These are phyloP conservation scores for Equus przewalskii DNA, from an alignment of 2,113 vertebrate genomes.

Conservation along the genomic window DNA sequence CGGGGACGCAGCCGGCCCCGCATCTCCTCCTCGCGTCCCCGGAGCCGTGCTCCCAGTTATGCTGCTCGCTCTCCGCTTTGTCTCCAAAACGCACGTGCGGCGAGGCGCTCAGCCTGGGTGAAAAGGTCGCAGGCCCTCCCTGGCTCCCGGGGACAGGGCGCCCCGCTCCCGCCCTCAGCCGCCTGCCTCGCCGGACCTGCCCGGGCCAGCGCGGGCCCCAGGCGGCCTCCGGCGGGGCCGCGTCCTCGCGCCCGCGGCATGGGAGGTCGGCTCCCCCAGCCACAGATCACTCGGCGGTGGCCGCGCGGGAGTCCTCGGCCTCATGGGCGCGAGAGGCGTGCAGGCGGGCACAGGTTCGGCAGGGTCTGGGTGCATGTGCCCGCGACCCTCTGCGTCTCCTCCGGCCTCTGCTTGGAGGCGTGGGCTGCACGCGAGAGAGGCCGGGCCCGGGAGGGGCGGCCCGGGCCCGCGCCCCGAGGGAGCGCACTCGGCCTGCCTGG, in stretches of 20 bases:
- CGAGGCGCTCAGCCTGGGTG: slow-evolving; percentile 6
- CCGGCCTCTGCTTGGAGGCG: not conserved
- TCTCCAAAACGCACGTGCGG: slow-evolving; percentile 59
- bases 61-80: no score
- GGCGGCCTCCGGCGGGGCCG: not conserved
- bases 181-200: not conserved
- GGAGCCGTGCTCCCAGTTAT: not conserved
- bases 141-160: slow-evolving; percentile 11
- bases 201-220: not conserved
- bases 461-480: accelerated
- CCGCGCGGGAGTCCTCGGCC: not conserved
- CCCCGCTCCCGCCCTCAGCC: not conserved
- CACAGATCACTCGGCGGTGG: not conserved
- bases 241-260: not conserved
- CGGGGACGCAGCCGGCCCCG: not conserved
- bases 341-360: not conserved
- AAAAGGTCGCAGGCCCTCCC: slow-evolving; percentile 55
- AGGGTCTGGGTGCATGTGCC: not conserved
- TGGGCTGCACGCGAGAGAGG: not conserved
- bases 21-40: not conserved
- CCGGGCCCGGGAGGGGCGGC: no score
- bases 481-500: not conserved
- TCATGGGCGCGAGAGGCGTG: not conserved
- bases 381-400: not conserved
- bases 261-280: not conserved